Evolutionary conservation across 64 coral and sea anemone genomes (phyloP), one percentile per base, ranked within the genome.

Genomic region (Trachythela sp.): DNA sequence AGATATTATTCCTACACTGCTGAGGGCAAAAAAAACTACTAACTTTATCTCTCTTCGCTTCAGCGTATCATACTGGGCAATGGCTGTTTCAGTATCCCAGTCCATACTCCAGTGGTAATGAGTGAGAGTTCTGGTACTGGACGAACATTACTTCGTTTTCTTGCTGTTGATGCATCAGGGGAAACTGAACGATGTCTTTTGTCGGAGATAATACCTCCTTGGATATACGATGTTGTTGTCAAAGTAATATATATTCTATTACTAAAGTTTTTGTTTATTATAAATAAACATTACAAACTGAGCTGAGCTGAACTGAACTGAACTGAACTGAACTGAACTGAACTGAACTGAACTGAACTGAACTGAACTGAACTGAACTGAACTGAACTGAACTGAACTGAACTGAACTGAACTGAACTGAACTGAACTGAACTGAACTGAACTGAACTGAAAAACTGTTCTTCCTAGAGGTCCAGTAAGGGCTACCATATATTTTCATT

Each of bases 181-280:
- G 93, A 99, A 39, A 99, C 92, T 80, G 96, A 99, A 51, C 88
- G 93, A 60, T 99, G 94, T 89, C 89, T 95, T n/a, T 43, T 99
- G 42, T 77, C 96, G 13, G 96, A 99, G 40, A 99, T 91, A 17
- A 87, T 99, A 1, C 96, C 96, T 30, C 83, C 83, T 22, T 99
- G 96, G 96, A 88, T 92, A 9, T 94, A 95, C 17, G 96, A 99
- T 68, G 96, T 99, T 52, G 92, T 94, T 36, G 89, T 99, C 3
- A 99, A 99, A 90, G 95, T 97, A 87, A 13, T 33, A 64, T 37
- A 10, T 34, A 29, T 4, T 24, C 56, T 30, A 22, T 72, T 10
- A 72, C 11, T 13, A 31, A 72, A 24, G 33, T 72, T 27, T 37
- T 39, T 2, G 15, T 36, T 80, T 37, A 80, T 17, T 80, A 0